Evolutionary conservation across 2,888 invertebrate genomes (phyloP), one percentile per base, ranked within the genome.

Genomic region (Melanargia galathea): DNA sequence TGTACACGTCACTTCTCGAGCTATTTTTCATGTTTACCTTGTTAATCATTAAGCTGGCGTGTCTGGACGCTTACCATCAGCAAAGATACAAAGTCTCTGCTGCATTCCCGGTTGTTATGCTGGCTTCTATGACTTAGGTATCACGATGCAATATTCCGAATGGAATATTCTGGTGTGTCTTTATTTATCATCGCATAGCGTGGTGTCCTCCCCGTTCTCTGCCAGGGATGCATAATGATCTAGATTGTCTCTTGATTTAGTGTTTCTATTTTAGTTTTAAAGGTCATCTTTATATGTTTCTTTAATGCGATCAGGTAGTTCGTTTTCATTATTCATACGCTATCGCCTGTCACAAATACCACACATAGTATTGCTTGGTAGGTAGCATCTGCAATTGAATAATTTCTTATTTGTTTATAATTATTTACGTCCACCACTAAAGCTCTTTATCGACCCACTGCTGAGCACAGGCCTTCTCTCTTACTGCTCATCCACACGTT

Each of bases 21-120:
- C 74, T 79, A 75, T 77, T 79, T 77, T 79, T 75, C 76, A 80
- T 75, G 72, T 73, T 69, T 65, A 71, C 70, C 73, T 70, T 75
- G 74, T 75, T 77, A 75, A 75, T 75, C 73, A 71, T 75, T 77
- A 72, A 74, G 51, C 73, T 73, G 72, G 75, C 71, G 65, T 49
- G 43, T 33, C 71, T 79, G 73, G 74, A 78, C 72, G 77, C 70
- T 72, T 73, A 73, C 67, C 71, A 69, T 68, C 61, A 60, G 57
- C 64, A 52, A 66, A 55, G 62, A 66, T 65, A 60, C 54, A 62
- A 58, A 59, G 35, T 62, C 30, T 38, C 33, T 20, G 18, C 11
- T 60, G 52, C 62, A 38, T 24, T 33, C 33, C 46, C 40, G 24
- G 33, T 49, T 30, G 33, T 48, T 24, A 26, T 38, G 18, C 38